A percentile compares a stretch with the other conserved stretches of the same genome.
Evolutionary conservation across 2,888 invertebrate species (phyloP).

Genomic region (Dolichopus griseipennis): DNA sequence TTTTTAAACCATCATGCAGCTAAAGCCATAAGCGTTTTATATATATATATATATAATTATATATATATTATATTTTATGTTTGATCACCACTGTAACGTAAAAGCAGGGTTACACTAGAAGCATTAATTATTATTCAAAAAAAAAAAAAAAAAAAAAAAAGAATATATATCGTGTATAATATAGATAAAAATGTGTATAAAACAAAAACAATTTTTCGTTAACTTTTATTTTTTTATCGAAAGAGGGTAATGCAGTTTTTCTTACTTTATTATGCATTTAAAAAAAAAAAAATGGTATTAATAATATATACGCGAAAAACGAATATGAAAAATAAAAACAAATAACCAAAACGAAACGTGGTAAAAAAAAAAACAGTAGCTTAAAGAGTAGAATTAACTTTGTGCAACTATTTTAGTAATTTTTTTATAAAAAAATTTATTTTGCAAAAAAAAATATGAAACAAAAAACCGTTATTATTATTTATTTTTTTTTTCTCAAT

Average conservation of each 20-base stretch:
- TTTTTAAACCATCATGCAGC: background rate
- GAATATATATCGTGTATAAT: constrained; percentile 15
- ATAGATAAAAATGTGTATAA: background rate
- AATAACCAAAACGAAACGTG: too few relatives aligned
- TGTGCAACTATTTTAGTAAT: too few relatives aligned
- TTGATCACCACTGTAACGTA: constrained; percentile 30
- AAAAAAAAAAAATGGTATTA: too few relatives aligned
- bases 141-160: constrained; percentile 22
- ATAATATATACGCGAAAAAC: too few relatives aligned
- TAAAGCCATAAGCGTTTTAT: constrained; percentile 1
- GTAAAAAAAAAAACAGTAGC: too few relatives aligned
- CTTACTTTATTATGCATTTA: too few relatives aligned
- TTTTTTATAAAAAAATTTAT: too few relatives aligned
- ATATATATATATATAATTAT: background rate
- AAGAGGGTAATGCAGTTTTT: background rate
- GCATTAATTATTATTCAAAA: constrained; percentile 29
- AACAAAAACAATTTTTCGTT: background rate
- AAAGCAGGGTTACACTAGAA: constrained; percentile 29
- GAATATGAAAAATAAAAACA: too few relatives aligned
- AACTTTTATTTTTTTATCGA: background rate
- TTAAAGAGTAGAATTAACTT: too few relatives aligned
- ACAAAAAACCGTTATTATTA: too few relatives aligned
- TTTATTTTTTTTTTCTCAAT: too few relatives aligned
- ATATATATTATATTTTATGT: background rate
- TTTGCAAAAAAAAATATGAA: too few relatives aligned